phyloP scores from a whole-genome alignment of 92 coral and sea anemone species.

The Porites lobata region DNA sequence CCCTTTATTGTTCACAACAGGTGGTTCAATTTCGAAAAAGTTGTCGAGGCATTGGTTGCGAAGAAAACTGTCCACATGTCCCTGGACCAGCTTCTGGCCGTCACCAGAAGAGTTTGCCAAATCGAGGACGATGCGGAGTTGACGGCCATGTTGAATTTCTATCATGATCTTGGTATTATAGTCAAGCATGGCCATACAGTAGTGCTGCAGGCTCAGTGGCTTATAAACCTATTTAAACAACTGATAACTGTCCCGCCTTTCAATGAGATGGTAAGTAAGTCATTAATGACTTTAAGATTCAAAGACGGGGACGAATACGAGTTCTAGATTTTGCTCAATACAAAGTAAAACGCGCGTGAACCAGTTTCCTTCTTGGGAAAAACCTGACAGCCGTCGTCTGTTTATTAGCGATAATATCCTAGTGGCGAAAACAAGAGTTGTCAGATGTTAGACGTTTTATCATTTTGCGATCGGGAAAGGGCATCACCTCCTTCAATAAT shows the following conservation, averaged over 20 bases:
- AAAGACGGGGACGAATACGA: too few species aligned
- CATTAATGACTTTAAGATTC: too few species aligned
- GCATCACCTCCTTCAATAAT: too few species aligned
- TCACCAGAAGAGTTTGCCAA: constrained; percentile 67
- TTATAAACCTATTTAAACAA: constrained; percentile 70
- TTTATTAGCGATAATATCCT: too few species aligned
- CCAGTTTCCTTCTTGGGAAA: too few species aligned
- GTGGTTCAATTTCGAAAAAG: constrained; percentile 88
- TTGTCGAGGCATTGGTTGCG: constrained; percentile 64
- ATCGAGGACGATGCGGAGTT: constrained; percentile 68
- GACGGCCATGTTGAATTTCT: constrained; percentile 71
- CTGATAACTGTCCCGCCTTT: constrained; percentile 76
- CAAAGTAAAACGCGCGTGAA: too few species aligned
- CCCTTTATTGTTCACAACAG: background rate
- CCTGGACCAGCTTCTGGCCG: constrained; percentile 58
- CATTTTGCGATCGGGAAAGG: too few species aligned
- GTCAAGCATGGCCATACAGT: constrained; percentile 74
- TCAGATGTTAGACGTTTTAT: too few species aligned
- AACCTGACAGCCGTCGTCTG: too few species aligned
- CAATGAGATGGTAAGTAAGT: constrained; percentile 67
- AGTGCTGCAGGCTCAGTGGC: constrained; percentile 79
- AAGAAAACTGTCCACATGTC: constrained; percentile 59
- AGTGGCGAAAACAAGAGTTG: too few species aligned
- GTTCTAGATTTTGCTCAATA: too few species aligned
- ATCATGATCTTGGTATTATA: constrained; percentile 82